A percentile compares a stretch with the other conserved stretches of the same genome.
Evolutionary conservation across 2,113 vertebrate genomes (phyloP).

Genomic region (Pachycephala philippinensis): DNA sequence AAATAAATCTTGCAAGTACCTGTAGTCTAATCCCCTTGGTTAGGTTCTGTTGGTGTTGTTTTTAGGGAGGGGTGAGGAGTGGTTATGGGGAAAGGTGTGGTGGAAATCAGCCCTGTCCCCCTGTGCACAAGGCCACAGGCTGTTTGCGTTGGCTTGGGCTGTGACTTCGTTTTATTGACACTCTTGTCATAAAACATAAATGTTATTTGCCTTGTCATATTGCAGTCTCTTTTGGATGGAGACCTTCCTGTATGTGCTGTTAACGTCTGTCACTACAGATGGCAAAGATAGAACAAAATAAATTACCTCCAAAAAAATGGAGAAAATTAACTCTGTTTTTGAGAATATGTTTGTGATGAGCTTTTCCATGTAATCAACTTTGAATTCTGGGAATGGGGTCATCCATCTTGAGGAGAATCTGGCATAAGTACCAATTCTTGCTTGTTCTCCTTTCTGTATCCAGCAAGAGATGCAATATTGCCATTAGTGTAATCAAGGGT

Average conservation of each 20-base stretch:
- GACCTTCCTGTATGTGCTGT: background rate
- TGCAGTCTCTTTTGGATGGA: background rate
- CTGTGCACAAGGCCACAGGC: background rate
- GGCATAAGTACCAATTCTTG: background rate
- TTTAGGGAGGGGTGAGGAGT: fast-evolving
- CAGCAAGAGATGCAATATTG: background rate
- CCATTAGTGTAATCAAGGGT: background rate
- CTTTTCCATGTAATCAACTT: background rate
- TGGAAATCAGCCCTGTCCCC: background rate
- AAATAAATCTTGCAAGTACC: background rate
- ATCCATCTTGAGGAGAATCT: background rate
- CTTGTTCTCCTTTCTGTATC: background rate
- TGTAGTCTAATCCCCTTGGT: background rate
- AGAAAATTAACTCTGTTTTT: background rate
- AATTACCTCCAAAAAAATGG: background rate
- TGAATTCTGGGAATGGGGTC: background rate
- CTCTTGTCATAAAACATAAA: background rate
- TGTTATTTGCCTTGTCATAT: background rate
- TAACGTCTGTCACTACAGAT: background rate
- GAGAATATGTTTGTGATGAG: background rate
- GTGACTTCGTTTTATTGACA: background rate
- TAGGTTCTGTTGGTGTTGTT: background rate
- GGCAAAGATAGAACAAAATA: background rate
- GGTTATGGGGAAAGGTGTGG: background rate
- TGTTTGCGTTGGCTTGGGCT: background rate